Percentiles rank a stretch among this genome's conserved stretches.
Conservation (phyloP, 1,140 invertebrate genomes). For the Zaprionus gabonicus region DNA sequence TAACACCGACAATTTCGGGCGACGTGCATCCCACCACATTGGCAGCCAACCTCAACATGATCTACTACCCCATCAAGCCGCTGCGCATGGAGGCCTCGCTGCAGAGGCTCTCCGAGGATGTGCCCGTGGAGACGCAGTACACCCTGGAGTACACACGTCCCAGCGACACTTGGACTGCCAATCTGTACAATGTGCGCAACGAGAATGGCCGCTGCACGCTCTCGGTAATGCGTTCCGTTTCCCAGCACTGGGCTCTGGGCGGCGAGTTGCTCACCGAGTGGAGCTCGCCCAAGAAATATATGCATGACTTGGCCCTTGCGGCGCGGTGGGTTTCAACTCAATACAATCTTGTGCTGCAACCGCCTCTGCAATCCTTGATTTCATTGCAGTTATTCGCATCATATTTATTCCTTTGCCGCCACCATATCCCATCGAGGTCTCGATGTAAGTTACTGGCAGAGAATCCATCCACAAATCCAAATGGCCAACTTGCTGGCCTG, state of each 20-base stretch:
- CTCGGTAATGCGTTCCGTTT: conserved; percentile 70
- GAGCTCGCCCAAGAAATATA: conserved; percentile 59
- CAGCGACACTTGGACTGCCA: conserved; percentile 70
- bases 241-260: conserved; percentile 68
- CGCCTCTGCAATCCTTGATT: background rate
- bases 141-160: conserved; percentile 69
- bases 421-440: conserved; percentile 66
- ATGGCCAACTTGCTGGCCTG: conserved; percentile 78
- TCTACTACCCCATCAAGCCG: conserved; percentile 72
- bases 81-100: conserved; percentile 71
- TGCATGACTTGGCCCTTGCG: conserved; percentile 65
- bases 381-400: conserved; percentile 57
- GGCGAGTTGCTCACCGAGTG: conserved; percentile 74
- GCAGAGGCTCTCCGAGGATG: conserved; percentile 52
- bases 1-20: conserved; percentile 74
- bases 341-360: background rate
- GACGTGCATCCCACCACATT: conserved; percentile 78
- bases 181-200: conserved; percentile 69
- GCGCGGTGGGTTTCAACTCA: conserved; percentile 42
- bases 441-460: conserved; percentile 82
- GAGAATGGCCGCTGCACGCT: conserved; percentile 73
- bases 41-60: conserved; percentile 72
- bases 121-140: conserved; percentile 62
- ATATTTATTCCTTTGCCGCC: conserved; percentile 67
- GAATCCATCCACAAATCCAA: conserved; percentile 76